phyloP scores from a whole-genome alignment of 2,113 vertebrate species.

The Carassius auratus region DNA sequence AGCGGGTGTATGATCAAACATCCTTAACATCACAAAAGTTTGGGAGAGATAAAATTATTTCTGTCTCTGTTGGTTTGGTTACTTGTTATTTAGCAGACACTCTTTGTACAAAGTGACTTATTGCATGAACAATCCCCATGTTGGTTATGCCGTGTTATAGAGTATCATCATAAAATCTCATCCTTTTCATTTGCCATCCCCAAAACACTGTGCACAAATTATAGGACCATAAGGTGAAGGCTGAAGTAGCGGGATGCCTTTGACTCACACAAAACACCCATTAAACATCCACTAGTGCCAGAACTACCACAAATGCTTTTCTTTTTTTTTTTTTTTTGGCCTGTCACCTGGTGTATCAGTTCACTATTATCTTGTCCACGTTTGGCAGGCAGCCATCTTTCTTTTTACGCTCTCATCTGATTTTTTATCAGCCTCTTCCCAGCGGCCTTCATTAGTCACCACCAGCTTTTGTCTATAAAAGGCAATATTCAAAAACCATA shows the following conservation, averaged over 20 bases:
- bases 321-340: constrained; percentile 11
- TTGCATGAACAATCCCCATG: not conserved
- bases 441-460: constrained; percentile 22
- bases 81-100: not conserved
- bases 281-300: constrained; percentile 47
- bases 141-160: not conserved
- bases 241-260: constrained; percentile 4
- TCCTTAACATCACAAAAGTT: constrained; percentile 8
- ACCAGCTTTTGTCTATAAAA: constrained; percentile 1
- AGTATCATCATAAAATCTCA: not conserved
- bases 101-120: not conserved
- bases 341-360: constrained; percentile 41
- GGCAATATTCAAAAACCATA: not conserved
- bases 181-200: constrained; percentile 23
- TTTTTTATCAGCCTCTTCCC: constrained; percentile 27
- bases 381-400: constrained; percentile 34
- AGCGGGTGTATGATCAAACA: constrained; percentile 11
- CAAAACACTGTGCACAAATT: not conserved
- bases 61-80: constrained; percentile 16
- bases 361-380: not conserved
- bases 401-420: constrained; percentile 1
- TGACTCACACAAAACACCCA: constrained; percentile 51
- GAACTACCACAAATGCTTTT: constrained; percentile 23
- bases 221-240: not conserved
- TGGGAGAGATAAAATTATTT: not conserved